Conservation (phyloP, 1,140 invertebrate species). For the Argopecten irradians region DNA sequence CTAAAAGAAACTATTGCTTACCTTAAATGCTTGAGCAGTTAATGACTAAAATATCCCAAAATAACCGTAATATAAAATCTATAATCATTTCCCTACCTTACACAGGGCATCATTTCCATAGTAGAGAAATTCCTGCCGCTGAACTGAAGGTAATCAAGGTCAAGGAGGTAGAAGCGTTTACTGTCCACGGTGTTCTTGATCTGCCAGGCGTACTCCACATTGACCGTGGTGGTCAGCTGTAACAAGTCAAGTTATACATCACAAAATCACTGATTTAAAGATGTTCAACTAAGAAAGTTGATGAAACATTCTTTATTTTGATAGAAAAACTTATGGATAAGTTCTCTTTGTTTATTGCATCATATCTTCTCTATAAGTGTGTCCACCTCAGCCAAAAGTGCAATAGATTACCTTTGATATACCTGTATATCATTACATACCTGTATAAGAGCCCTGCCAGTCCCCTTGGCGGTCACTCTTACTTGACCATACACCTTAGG, state of each 20-base stretch:
- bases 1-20: too few species aligned
- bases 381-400: too few species aligned
- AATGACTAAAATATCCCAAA: too few species aligned
- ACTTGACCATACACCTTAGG: constrained; percentile 92
- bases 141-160: constrained; percentile 85
- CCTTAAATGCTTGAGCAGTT: too few species aligned
- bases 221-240: constrained; percentile 95
- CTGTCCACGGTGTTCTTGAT: constrained; percentile 84
- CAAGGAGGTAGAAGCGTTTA: constrained; percentile 82
- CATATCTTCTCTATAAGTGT: too few species aligned
- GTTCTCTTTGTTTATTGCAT: too few species aligned
- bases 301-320: too few species aligned
- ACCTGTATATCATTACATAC: constrained; percentile 81
- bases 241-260: constrained; percentile 31
- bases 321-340: too few species aligned
- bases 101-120: constrained; percentile 79
- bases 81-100: constrained; percentile 59
- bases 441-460: constrained; percentile 87
- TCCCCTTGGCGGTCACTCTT: constrained; percentile 91
- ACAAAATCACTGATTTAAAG: too few species aligned
- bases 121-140: constrained; percentile 95
- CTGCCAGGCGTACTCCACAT: constrained; percentile 91
- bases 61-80: too few species aligned
- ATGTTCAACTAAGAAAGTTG: too few species aligned
- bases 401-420: too few species aligned